Evolutionary conservation across 2,797 vertebrate genomes (phyloP).

Genomic region (Centropyge bicolor): DNA sequence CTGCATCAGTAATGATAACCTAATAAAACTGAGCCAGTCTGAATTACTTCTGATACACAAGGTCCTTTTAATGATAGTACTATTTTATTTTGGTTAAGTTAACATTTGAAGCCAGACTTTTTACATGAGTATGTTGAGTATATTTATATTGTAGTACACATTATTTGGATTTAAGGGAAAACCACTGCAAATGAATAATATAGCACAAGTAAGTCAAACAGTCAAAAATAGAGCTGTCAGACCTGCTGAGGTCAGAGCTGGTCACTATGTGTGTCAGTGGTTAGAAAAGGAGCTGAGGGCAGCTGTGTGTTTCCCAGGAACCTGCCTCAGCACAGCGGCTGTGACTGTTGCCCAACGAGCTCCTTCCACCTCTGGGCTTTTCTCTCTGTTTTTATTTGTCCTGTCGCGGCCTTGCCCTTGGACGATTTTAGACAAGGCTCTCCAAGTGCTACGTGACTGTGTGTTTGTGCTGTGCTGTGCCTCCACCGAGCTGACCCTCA

Average conservation of each 20-base stretch:
- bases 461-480: not conserved
- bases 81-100: not conserved
- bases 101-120: not conserved
- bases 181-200: not conserved
- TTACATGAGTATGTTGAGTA: not conserved
- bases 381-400: conserved; percentile 80
- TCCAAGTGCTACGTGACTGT: conserved; percentile 46
- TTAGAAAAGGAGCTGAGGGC: not conserved
- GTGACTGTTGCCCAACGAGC: conserved; percentile 67
- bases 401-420: conserved; percentile 87
- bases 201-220: not conserved
- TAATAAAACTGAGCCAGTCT: not conserved
- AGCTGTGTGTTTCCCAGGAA: conserved; percentile 79
- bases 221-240: not conserved
- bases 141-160: not conserved
- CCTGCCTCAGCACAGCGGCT: conserved; percentile 75
- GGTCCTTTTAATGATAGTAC: not conserved
- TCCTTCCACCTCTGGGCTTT: conserved; percentile 3
- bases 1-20: not conserved
- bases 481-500: conserved; percentile 10
- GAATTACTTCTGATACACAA: not conserved
- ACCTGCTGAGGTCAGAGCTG: not conserved
- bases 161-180: not conserved
- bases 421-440: conserved; percentile 73
- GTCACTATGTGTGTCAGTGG: not conserved